Percentiles rank a stretch among this genome's conserved stretches.
Conservation (phyloP, 2,797 vertebrate genomes). For the Calcarius lapponicus region DNA sequence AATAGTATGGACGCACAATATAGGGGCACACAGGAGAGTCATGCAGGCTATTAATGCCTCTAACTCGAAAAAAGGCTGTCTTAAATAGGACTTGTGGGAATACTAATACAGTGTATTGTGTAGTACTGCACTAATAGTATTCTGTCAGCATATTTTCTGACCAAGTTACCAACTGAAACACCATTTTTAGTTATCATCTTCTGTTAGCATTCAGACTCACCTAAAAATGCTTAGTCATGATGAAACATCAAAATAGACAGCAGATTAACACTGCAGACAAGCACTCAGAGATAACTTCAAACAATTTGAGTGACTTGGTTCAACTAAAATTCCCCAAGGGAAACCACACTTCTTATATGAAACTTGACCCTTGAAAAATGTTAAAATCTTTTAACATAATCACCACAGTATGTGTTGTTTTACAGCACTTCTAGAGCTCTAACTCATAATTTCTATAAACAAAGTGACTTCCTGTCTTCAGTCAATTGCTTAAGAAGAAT, state of each 20-base stretch:
- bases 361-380: constrained; percentile 51
- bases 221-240: constrained; percentile 38
- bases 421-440: constrained; percentile 20
- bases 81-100: background rate
- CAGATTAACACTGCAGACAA: constrained; percentile 47
- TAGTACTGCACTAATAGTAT: no score
- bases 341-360: constrained; percentile 55
- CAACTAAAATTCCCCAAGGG: constrained; percentile 57
- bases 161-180: background rate
- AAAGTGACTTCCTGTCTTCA: constrained; percentile 17
- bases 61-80: background rate
- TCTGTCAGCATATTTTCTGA: constrained; percentile 13
- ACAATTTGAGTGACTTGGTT: constrained; percentile 20
- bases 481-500: constrained; percentile 18
- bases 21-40: background rate
- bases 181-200: background rate
- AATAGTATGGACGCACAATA: background rate
- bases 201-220: constrained; percentile 2
- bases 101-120: background rate
- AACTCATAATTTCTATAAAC: constrained; percentile 36
- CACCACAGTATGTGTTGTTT: constrained; percentile 40
- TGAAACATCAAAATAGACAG: constrained; percentile 61
- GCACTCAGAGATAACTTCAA: constrained; percentile 61
- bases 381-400: constrained; percentile 54
- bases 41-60: background rate